Base-by-base conservation (phyloP, 2,888 invertebrate genomes). In the Lamproptera curius region DNA sequence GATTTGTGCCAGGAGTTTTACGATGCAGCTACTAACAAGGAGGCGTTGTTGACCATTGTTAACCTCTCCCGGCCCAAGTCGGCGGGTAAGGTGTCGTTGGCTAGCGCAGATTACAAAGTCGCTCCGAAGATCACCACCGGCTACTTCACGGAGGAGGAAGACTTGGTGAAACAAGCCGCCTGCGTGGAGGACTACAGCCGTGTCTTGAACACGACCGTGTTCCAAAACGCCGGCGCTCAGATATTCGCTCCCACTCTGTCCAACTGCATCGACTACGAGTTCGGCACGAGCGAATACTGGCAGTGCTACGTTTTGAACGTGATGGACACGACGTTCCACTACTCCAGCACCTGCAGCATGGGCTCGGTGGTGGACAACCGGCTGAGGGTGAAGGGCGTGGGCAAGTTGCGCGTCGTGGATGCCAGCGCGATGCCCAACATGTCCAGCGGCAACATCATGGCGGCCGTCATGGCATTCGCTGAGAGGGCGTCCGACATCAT, bases 401-500 rank as follows among this genome's bases (percentile, higher is more conserved):
- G 17, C 0, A 35, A 35, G 1, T 31, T 58, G 28, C 92, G 0
- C 11, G 93, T 94, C 0, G 91, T 92, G 31, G 94, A 94, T 64
- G 94, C 93, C 0, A 93, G 93, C 31, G 91, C 94, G 10, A 94
- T 94, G 92, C 94, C 94, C 0, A 91, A 89, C 49, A 71, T 93
- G 48, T 92, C 93, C 0, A 92, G 92, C 54, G 93, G 92, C 0
- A 94, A 94, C 58, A 94, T 93, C 0, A 94, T 93, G 0, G 94
- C 93, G 61, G 93, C 93, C 0, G 89, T 88, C 0, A 93, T 95
- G 26, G 94, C 94, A 94, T 91, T 95, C 26, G 95, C 90, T 0
- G 95, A 95, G 67, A 95, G 94, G 69, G 94, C 92, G 0, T 86
- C 94, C 0, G 94, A 95, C 63, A 81, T 95, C 83, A 92, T 95